Evolutionary conservation across 1,140 invertebrate genomes (phyloP), one percentile per base, ranked within the genome.

Genomic region (Formica exsecta): DNA sequence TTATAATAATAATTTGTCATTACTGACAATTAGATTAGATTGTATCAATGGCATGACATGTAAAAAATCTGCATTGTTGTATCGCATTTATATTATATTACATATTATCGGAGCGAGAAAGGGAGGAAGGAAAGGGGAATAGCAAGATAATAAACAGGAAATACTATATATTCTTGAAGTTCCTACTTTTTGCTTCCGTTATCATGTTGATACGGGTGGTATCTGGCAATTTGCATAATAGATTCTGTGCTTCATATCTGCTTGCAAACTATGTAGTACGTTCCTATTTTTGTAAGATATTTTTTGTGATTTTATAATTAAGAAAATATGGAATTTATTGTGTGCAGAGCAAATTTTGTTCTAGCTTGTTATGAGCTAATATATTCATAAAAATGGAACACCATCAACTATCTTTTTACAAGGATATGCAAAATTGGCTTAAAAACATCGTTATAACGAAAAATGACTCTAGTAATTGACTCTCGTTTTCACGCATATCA

Each of bases 211-310:
- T 85, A 85, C 73, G 44, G n/a, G n/a, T 32, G 13, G 22, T 85
- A 77, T 77, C 70, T 75, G 13, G 61, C 13, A 59, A 86, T 86
- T 86, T 86, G 75, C 84, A 79, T 77, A 86, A 86, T 86, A 79
- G 44, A 64, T 59, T 25, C 51, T 73, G n/a, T 29, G 41, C 32
- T 70, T 70, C 32, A 11, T 57, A 22, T 79, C 38, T 44, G 41
- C 57, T 73, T 61, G 25, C 54, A 61, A 83, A 83, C 68, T 36
- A 25, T 68, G n/a, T 11, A 44, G 13, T 68, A 22, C 32, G 11
- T n/a, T 44, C 36, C 19, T 80, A 57, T 51, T 66, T 79, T 79
- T 65, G 25, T 0, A 65, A n/a, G n/a, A 38, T 85, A 38, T 59
- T 44, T 13, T 81, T 44, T 65, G 13, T 19, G 54, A 51, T 73